A percentile compares a stretch with the other conserved stretches of the same genome.
Conservation (phyloP, 2,888 invertebrate species). For the Scrobipalpa costella region DNA sequence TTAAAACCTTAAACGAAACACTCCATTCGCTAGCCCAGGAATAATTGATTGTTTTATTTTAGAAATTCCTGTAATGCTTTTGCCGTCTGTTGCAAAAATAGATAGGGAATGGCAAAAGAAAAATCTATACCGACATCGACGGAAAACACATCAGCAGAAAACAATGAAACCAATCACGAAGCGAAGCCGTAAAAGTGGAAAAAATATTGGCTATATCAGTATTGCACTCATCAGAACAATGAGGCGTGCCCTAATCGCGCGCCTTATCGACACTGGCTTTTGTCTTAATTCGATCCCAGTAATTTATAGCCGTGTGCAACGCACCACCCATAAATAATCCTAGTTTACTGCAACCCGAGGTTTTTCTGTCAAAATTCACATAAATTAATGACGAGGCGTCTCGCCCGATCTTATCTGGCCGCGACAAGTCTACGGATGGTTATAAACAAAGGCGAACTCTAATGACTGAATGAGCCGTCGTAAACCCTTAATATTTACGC, state of each 20-base stretch:
- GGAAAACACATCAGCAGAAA: constrained; percentile 15
- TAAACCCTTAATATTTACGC: constrained; percentile 78
- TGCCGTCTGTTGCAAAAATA: constrained; percentile 17
- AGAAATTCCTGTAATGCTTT: constrained; percentile 13
- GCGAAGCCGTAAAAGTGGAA: constrained; percentile 66
- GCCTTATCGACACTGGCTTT: constrained; percentile 70
- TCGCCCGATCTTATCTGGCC: constrained; percentile 44
- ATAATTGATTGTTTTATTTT: constrained; percentile 10
- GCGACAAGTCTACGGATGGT: constrained; percentile 68
- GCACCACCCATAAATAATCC: constrained; percentile 73
- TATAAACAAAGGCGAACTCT: constrained; percentile 73
- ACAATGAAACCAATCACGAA: constrained; percentile 53
- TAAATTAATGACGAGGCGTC: constrained; percentile 71
- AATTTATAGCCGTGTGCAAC: constrained; percentile 65
- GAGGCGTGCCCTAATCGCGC: constrained; percentile 66
- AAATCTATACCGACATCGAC: constrained; percentile 14
- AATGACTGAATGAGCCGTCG: constrained; percentile 78
- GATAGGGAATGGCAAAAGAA: constrained; percentile 13
- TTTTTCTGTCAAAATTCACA: constrained; percentile 76
- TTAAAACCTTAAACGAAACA: neutral
- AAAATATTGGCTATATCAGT: constrained; percentile 66
- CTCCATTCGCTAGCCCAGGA: neutral
- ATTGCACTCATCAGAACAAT: constrained; percentile 67
- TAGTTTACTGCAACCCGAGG: constrained; percentile 61
- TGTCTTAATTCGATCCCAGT: constrained; percentile 75